Conservation (phyloP, 2,888 invertebrate species). For the Didymodactylos carnosus region DNA sequence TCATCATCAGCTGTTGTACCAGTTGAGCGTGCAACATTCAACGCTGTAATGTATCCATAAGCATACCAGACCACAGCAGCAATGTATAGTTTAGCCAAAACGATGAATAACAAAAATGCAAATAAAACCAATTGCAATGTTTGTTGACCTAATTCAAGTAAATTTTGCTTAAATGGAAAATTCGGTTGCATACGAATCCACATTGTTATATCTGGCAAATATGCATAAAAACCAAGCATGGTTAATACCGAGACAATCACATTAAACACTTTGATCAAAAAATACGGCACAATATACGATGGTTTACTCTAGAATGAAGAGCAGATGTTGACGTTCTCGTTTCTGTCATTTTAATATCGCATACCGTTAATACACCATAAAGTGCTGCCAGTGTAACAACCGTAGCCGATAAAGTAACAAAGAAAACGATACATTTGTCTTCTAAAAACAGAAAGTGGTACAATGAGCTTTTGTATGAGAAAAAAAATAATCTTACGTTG, state of each 20-base stretch:
- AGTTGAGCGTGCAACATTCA: background rate
- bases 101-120: background rate
- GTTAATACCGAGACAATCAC: constrained; percentile 2
- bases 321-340: too few relatives aligned
- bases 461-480: background rate
- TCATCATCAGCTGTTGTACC: background rate
- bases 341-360: too few relatives aligned
- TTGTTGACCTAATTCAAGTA: constrained; percentile 3
- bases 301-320: background rate
- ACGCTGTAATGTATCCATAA: constrained; percentile 4
- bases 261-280: constrained; percentile 12
- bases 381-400: constrained; percentile 1
- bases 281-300: constrained; percentile 9
- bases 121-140: constrained; percentile 7
- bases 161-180: background rate
- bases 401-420: constrained; percentile 3
- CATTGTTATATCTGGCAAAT: background rate
- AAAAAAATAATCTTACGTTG: background rate
- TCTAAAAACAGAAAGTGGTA: background rate
- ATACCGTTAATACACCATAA: constrained; percentile 1
- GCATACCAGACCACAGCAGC: constrained; percentile 8
- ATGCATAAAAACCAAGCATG: constrained; percentile 9
- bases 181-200: constrained; percentile 6
- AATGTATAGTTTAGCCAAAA: constrained; percentile 4
- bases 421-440: constrained; percentile 5